phyloP scores from a whole-genome alignment of 2,888 invertebrate genomes.

The Nephrotoma flavescens region DNA sequence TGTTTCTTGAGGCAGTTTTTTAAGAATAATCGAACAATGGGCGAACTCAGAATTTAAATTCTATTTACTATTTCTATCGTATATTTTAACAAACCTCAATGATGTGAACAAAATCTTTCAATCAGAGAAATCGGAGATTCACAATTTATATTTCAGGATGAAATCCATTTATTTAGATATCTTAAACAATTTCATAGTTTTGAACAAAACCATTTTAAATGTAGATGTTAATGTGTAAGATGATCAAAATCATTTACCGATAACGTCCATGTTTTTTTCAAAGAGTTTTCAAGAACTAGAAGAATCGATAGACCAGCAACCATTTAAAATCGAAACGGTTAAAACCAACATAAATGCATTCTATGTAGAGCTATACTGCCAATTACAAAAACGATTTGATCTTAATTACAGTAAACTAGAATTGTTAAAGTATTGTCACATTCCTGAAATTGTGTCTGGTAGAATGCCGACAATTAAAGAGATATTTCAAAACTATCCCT shows the following conservation, averaged over 20 bases:
- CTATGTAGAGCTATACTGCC: not conserved
- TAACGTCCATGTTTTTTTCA: not conserved
- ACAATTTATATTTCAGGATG: not conserved
- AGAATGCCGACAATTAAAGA: not conserved
- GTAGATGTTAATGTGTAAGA: not conserved
- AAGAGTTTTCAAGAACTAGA: not conserved
- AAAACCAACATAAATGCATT: not conserved
- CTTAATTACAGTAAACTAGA: not conserved
- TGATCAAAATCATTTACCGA: not conserved
- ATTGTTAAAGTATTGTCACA: not conserved
- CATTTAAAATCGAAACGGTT: not conserved
- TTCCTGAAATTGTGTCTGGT: not conserved
- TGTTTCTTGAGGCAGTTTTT: not conserved
- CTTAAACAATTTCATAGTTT: not conserved
- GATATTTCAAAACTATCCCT: not conserved
- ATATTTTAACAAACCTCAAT: not conserved
- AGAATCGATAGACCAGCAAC: not conserved
- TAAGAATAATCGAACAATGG: not conserved
- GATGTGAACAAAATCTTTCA: not conserved
- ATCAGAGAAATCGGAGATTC: not conserved
- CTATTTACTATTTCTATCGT: not conserved
- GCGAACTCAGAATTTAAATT: not conserved
- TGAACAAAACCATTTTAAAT: not conserved
- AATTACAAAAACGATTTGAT: not conserved
- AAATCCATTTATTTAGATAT: not conserved